Evolutionary conservation across 2,888 invertebrate species (phyloP).

Genomic region (Leucophora obtusa): DNA sequence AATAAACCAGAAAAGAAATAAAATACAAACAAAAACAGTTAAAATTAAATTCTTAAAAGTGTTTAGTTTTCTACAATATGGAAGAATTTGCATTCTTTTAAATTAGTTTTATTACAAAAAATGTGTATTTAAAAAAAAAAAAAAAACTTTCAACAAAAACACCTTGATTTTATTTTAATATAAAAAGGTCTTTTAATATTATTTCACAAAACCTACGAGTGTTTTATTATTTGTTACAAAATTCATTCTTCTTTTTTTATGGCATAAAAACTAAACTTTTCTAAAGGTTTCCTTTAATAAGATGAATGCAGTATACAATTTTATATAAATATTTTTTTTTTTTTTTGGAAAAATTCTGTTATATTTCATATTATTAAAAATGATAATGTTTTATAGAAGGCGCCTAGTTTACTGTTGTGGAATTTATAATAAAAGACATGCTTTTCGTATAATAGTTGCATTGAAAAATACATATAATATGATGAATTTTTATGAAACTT

Average conservation of each 20-base stretch:
- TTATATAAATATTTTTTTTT: background rate
- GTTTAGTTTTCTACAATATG: background rate
- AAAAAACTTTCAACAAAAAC: background rate
- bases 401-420: slow-evolving; percentile 26
- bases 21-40: background rate
- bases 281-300: slow-evolving; percentile 23
- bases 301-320: background rate
- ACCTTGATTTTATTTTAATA: background rate
- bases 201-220: background rate
- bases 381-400: slow-evolving; percentile 6
- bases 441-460: slow-evolving; percentile 28
- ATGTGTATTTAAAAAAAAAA: background rate
- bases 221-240: slow-evolving; percentile 17
- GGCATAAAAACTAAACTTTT: slow-evolving; percentile 28
- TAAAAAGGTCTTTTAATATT: slow-evolving; percentile 10
- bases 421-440: slow-evolving; percentile 50
- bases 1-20: background rate
- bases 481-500: slow-evolving; percentile 31
- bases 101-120: background rate
- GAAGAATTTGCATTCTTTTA: no score
- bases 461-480: slow-evolving; percentile 41
- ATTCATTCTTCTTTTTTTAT: background rate
- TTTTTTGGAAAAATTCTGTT: slow-evolving; percentile 14
- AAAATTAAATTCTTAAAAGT: background rate
- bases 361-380: slow-evolving; percentile 6